Percentiles rank a stretch among this genome's conserved stretches.
Conservation (phyloP, 2,888 invertebrate genomes). For the Cyrtodaria siliqua region DNA sequence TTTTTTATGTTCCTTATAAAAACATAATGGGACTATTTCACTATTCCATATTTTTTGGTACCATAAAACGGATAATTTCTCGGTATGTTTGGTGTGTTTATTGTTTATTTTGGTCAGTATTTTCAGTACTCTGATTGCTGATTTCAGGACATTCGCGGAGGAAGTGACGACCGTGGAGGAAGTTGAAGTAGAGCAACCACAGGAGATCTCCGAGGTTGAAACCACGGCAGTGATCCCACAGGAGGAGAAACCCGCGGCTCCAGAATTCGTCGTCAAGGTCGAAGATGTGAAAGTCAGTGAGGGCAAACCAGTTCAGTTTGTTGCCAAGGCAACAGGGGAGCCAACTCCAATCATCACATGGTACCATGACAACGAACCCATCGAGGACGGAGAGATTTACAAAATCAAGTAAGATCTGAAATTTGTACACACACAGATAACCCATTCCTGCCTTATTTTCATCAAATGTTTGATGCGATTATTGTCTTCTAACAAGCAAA, state of each 20-base stretch:
- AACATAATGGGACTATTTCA: too few relatives aligned
- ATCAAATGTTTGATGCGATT: too few relatives aligned
- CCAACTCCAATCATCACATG: constrained; percentile 78
- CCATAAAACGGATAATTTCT: too few relatives aligned
- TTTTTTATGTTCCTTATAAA: too few relatives aligned
- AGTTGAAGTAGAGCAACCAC: constrained; percentile 54
- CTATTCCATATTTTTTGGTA: too few relatives aligned
- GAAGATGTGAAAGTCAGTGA: constrained; percentile 73
- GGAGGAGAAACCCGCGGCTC: constrained; percentile 49
- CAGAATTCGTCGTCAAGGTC: constrained; percentile 62
- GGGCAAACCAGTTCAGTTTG: constrained; percentile 79
- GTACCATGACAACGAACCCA: constrained; percentile 75
- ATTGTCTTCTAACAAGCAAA: too few relatives aligned
- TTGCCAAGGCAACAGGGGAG: constrained; percentile 77
- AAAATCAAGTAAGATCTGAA: constrained; percentile 70
- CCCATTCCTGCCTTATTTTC: too few relatives aligned
- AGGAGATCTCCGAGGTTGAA: constrained; percentile 51
- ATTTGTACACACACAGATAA: too few relatives aligned
- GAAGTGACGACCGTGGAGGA: constrained; percentile 53
- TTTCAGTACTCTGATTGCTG: neutral
- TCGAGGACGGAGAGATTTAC: constrained; percentile 90
- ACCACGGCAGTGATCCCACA: constrained; percentile 34
- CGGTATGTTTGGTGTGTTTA: too few relatives aligned
- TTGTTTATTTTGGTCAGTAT: too few relatives aligned
- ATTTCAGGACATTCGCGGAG: constrained; percentile 59